Evolutionary conservation across 2,888 invertebrate species (phyloP).

Genomic region (Phortica magna): DNA sequence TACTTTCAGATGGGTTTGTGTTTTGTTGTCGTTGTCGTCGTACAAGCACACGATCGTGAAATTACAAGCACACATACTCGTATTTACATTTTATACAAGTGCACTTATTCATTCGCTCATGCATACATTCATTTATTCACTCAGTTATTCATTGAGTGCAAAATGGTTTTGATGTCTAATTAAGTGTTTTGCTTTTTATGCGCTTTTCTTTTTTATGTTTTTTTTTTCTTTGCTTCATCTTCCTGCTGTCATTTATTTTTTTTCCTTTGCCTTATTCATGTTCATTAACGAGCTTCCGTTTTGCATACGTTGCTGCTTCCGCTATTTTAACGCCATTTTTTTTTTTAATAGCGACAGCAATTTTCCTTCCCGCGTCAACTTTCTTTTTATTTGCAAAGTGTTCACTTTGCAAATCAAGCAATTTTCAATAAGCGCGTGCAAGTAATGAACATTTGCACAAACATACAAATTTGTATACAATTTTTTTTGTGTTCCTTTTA

Average conservation of each 20-base stretch:
- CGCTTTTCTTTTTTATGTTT: conserved; percentile 36
- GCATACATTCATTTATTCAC: conserved; percentile 46
- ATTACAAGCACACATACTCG: not conserved
- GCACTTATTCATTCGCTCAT: conserved; percentile 21
- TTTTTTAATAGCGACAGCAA: not conserved
- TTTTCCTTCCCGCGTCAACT: not conserved
- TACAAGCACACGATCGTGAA: too few species aligned
- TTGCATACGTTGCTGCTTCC: not conserved
- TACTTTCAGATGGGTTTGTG: not conserved
- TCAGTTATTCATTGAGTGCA: conserved; percentile 35
- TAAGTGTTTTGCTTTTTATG: conserved; percentile 54
- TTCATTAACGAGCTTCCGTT: conserved; percentile 63
- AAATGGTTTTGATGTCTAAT: conserved; percentile 53
- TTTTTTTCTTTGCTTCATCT: conserved; percentile 10
- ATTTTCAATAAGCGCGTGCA: conserved; percentile 62
- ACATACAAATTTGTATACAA: not conserved
- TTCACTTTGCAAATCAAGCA: conserved; percentile 64
- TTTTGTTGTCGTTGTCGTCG: not conserved
- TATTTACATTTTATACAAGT: not conserved
- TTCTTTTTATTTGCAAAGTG: conserved; percentile 51
- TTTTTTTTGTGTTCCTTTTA: conserved; percentile 47
- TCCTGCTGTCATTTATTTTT: conserved; percentile 6
- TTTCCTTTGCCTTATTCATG: conserved; percentile 26
- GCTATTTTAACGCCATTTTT: not conserved
- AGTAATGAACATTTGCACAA: not conserved